A percentile compares a stretch with the other conserved stretches of the same genome.
Evolutionary conservation across 2,113 vertebrate species (phyloP).

Genomic region (Anser brachyrhynchus): DNA sequence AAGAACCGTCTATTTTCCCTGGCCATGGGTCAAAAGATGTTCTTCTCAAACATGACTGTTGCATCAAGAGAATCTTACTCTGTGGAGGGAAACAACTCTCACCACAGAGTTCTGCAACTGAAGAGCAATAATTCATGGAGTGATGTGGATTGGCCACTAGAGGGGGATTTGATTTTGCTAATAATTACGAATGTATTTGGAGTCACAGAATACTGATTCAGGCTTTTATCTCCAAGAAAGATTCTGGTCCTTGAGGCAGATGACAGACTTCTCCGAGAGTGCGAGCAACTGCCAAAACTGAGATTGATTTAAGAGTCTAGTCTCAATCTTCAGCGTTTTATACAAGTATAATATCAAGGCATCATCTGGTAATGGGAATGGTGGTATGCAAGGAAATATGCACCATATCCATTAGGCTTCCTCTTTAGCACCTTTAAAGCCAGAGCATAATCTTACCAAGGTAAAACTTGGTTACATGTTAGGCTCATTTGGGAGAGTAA

Average conservation of each 20-base stretch:
- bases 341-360: neutral
- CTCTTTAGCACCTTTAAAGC: neutral
- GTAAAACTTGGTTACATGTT: neutral
- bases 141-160: conserved; percentile 29
- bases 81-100: neutral
- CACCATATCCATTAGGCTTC: neutral
- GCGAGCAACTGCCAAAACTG: neutral
- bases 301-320: neutral
- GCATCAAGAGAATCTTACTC: neutral
- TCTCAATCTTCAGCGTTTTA: neutral
- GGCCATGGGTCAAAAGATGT: neutral
- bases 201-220: accelerated
- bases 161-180: conserved; percentile 53
- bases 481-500: neutral
- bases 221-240: neutral
- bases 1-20: accelerated
- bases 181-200: accelerated
- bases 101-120: neutral
- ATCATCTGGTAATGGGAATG: neutral
- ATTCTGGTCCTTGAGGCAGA: neutral
- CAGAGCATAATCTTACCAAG: neutral
- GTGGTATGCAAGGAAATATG: neutral
- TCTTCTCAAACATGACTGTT: neutral
- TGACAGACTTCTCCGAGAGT: neutral
- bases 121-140: accelerated